phyloP scores from a whole-genome alignment of 2,113 vertebrate species.

The Tupaia chinensis region DNA sequence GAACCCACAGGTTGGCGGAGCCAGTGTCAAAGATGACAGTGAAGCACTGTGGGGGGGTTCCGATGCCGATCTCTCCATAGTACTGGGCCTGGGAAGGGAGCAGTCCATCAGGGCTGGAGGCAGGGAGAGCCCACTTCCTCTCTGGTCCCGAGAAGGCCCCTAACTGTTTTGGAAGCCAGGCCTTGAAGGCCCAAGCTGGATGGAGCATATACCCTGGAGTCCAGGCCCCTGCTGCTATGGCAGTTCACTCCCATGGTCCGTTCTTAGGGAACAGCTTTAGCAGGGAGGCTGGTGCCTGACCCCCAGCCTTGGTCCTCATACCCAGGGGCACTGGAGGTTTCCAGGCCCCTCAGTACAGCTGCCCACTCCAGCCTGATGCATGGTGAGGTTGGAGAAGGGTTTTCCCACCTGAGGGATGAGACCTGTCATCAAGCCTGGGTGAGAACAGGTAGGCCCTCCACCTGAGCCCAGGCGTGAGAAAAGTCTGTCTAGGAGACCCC shows the following conservation, averaged over 20 bases:
- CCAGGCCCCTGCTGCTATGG: background rate
- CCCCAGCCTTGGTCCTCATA: background rate
- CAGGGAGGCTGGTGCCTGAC: too few species aligned
- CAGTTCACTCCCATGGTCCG: background rate
- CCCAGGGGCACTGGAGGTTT: background rate
- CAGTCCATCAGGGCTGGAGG: background rate
- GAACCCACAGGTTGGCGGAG: conserved; percentile 98
- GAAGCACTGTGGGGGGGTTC: conserved; percentile 93
- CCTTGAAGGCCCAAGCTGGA: background rate
- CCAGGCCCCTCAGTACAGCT: background rate
- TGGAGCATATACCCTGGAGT: fast-evolving
- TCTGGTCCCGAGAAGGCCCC: fast-evolving
- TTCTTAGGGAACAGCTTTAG: background rate
- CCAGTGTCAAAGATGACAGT: conserved; percentile 98
- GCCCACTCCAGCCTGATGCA: too few species aligned
- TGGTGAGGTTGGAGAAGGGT: background rate
- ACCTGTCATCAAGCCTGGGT: background rate
- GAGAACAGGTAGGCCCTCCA: fast-evolving
- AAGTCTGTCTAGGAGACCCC: background rate
- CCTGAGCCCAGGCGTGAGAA: too few species aligned
- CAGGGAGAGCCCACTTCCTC: fast-evolving
- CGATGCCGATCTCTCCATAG: conserved; percentile 93
- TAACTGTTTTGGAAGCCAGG: too few species aligned
- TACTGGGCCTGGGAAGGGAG: conserved; percentile 93
- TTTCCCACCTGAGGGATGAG: fast-evolving